Evolutionary conservation across 1,140 invertebrate genomes (phyloP).

Genomic region (Temnothorax curvispinosus): DNA sequence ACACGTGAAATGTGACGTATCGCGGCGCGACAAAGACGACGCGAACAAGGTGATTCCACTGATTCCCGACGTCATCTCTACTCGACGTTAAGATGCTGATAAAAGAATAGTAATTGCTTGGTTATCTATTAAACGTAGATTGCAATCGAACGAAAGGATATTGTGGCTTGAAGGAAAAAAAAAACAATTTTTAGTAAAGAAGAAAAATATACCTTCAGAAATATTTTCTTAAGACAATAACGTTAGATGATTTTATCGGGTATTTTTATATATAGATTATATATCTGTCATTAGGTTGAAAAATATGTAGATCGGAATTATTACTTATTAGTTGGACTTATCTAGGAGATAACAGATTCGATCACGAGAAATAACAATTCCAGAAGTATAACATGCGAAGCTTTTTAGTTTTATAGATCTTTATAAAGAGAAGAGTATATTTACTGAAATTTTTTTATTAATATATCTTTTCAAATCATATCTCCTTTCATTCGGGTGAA

Average conservation of each 20-base stretch:
- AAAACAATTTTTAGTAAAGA: background rate
- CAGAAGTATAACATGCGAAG: background rate
- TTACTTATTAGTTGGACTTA: background rate
- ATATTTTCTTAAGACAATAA: background rate
- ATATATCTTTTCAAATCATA: background rate
- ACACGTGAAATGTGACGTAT: constrained; percentile 8
- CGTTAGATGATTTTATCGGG: too few species aligned
- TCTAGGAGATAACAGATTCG: background rate
- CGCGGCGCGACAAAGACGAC: background rate
- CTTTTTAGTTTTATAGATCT: too few species aligned
- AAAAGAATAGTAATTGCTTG: background rate
- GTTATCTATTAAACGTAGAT: background rate
- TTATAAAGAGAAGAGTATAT: too few species aligned
- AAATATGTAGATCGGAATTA: too few species aligned
- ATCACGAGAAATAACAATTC: background rate
- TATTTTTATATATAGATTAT: background rate
- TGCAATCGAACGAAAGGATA: background rate
- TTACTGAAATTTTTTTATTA: too few species aligned
- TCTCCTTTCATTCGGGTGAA: background rate
- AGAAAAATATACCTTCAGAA: background rate
- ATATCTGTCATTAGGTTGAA: background rate
- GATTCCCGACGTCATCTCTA: background rate
- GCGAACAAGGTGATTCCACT: constrained; percentile 24
- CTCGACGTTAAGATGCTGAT: background rate
- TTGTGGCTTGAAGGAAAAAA: background rate